Evolutionary conservation across 2,888 invertebrate genomes (phyloP), one percentile per base, ranked within the genome.

Genomic region (Notodonta ziczac): DNA sequence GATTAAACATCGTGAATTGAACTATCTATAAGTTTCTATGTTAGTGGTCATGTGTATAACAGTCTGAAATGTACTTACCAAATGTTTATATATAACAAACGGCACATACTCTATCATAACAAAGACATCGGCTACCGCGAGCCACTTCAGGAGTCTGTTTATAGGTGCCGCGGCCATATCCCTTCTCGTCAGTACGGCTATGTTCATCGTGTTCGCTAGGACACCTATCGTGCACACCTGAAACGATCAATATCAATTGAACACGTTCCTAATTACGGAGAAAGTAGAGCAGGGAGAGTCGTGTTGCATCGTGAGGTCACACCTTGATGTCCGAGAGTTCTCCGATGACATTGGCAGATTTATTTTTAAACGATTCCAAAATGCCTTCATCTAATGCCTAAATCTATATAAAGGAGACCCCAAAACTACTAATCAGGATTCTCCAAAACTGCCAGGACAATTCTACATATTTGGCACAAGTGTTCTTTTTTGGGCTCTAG

Each of bases 101-200:
- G 94, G 94, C 10, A 94, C 91, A 69, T 94, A 94, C 78, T 98
- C 98, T 76, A 98, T 89, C 96, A 98, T 98, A 35, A 98, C 97
- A 73, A 98, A 95, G 88, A 98, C 96, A 83, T 98, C 98, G 0
- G 98, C 97, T 0, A 97, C 97, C 0, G 98, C 98, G 59, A 98
- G 89, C 87, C 97, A 96, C 65, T 97, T 98, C 53, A 98, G 94
- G 54, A 98, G 97, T 58, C 97, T 94, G 88, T 98, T 98, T 75
- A 98, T 98, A 4, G 98, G 97, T 0, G 98, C 96, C 46, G 95
- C 94, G n/a, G 96, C 95, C 96, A 98, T 96, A 82, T 97, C 97
- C 73, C 96, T 96, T 56, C 97, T 94, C 5, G 98, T 97, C 66
- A 98, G 94, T 0, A 98, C 98, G 1, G 97, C 96, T 66, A 98